Percentiles rank a stretch among this genome's conserved stretches.
Conservation (phyloP, 2,888 invertebrate genomes). For the Odontocerum albicorne region DNA sequence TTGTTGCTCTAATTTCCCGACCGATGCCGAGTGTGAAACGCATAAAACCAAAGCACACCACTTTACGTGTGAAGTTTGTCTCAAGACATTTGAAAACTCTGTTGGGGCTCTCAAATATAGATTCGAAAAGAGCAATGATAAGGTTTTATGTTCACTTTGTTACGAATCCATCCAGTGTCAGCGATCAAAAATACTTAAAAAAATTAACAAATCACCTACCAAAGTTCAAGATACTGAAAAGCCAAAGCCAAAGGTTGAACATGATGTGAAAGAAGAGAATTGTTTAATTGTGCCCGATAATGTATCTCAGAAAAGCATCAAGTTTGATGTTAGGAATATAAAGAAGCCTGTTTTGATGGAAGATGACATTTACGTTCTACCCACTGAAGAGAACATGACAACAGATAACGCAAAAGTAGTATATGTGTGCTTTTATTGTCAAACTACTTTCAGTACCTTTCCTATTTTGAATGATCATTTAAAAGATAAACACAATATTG, state of each 20-base stretch:
- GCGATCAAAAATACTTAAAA: too few species aligned
- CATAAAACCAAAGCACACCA: conserved; percentile 16
- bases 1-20: conserved; percentile 6
- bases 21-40: conserved; percentile 11
- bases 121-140: neutral
- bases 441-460: conserved; percentile 6
- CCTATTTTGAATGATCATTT: conserved; percentile 13
- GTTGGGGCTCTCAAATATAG: neutral
- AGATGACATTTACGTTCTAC: neutral
- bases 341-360: neutral
- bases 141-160: conserved; percentile 1
- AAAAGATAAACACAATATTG: conserved; percentile 7
- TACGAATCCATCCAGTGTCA: conserved; percentile 1
- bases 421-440: conserved; percentile 16
- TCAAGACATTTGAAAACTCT: neutral
- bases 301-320: too few species aligned
- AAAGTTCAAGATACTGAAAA: too few species aligned
- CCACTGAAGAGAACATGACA: neutral
- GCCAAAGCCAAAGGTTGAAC: too few species aligned
- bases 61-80: conserved; percentile 13
- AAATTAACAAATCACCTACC: too few species aligned
- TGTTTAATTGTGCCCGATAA: too few species aligned
- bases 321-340: too few species aligned
- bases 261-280: too few species aligned
- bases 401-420: neutral